A percentile compares a stretch with the other conserved stretches of the same genome.
These are phyloP conservation scores for Amazona vittata DNA, from an alignment of 2,113 vertebrate genomes.

Conservation along the genomic window DNA sequence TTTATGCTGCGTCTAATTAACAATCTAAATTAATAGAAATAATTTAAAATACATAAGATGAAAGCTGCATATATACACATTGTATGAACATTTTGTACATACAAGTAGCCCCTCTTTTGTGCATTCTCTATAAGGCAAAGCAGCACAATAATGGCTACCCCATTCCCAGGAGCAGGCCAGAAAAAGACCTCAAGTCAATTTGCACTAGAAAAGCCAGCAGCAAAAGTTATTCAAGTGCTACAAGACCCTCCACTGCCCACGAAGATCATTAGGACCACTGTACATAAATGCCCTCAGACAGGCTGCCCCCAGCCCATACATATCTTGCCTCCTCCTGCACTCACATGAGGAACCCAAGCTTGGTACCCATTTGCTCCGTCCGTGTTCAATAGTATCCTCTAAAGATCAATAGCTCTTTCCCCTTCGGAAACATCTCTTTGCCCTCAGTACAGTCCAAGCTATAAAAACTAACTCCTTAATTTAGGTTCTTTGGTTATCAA, in stretches of 20 bases:
- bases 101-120: not conserved
- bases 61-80: not conserved
- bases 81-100: not conserved
- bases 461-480: not conserved
- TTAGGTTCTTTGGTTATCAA: not conserved
- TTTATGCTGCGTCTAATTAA: not conserved
- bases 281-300: too few species aligned
- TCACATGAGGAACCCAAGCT: not conserved
- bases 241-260: not conserved
- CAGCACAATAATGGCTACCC: not conserved
- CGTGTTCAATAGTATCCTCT: not conserved
- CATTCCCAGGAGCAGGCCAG: not conserved
- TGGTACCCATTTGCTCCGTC: not conserved
- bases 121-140: not conserved
- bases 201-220: not conserved
- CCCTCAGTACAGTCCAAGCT: not conserved
- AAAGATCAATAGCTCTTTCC: not conserved
- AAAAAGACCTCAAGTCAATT: not conserved
- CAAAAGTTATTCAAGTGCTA: not conserved
- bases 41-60: not conserved
- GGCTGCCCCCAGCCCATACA: not conserved
- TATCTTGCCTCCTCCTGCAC: not conserved
- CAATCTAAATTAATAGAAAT: not conserved
- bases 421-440: not conserved
- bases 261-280: not conserved